Evolutionary conservation across 1,140 invertebrate genomes (phyloP).

Genomic region (Drosophila mojavensis): DNA sequence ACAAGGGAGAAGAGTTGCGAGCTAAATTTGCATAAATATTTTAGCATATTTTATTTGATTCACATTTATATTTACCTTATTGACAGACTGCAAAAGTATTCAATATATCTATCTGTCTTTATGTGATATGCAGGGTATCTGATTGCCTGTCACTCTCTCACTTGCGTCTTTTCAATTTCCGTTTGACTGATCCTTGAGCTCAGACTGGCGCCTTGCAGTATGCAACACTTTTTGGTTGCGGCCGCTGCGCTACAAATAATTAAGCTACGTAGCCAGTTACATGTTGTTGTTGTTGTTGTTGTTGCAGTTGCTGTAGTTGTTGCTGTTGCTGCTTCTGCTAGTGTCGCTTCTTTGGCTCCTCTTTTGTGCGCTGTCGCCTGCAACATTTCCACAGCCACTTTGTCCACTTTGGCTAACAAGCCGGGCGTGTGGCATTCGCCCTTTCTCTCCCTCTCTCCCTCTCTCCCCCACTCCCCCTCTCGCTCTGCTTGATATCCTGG

Average conservation of each 20-base stretch:
- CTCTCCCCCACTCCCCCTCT: neutral
- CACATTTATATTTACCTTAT: too few species aligned
- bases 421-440: neutral
- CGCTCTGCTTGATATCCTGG: neutral
- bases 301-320: neutral
- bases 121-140: neutral
- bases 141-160: neutral
- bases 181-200: neutral
- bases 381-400: conserved; percentile 50
- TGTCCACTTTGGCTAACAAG: conserved; percentile 43
- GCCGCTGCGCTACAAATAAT: conserved; percentile 58
- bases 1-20: too few species aligned
- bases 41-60: too few species aligned
- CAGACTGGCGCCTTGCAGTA: conserved; percentile 14
- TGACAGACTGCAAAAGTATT: too few species aligned
- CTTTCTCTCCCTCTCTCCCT: neutral
- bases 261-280: conserved; percentile 54
- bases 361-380: conserved; percentile 50
- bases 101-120: too few species aligned
- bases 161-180: conserved; percentile 1
- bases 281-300: conserved; percentile 1
- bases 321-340: conserved; percentile 6
- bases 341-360: conserved; percentile 26
- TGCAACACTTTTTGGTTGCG: conserved; percentile 20
- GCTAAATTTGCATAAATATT: too few species aligned